Base-by-base conservation (phyloP, 2,888 invertebrate genomes). In the Tiliacea citrago region DNA sequence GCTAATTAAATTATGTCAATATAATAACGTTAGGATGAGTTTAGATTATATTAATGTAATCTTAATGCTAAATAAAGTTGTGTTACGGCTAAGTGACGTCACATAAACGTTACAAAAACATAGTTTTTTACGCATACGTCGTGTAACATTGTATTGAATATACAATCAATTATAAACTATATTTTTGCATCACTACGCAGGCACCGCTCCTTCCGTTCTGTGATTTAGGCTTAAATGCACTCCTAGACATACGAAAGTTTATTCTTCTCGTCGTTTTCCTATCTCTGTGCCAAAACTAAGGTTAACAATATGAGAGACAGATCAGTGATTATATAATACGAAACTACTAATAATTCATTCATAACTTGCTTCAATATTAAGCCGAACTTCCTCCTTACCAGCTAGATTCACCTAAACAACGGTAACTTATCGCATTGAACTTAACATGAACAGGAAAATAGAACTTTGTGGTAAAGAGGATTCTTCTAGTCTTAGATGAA, bases 171-270 rank as follows among this genome's bases (percentile, higher is more conserved):
- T 81, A 77, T 77, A 92, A 89, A 87, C 86, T 93, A 93, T 95
- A 95, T 96, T 95, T 95, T 95, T 96, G 94, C 95, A 95, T 93
- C 93, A 93, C 91, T 82, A 89, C 91, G 91, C 92, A 90, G 82
- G 94, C 96, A 95, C 94, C 92, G 93, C 93, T 92, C 93, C 93
- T 94, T 95, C 93, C 91, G 93, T 94, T 95, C 95, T 95, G 95
- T 96, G 95, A 95, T 95, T 93, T 96, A 95, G 95, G 93, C 94
- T 93, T 95, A 93, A 93, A 91, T 74, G 89, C 91, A 92, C 94
- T 91, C 89, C 89, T 93, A 94, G 91, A 87, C 90, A 91, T 88
- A 89, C 78, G 77, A 86, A 87, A 81, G 79, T 84, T 88, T 89
- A 90, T 74, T 92, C 90, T 88, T 91, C 91, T 91, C 80, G 85